A percentile compares a stretch with the other conserved stretches of the same genome.
Evolutionary conservation across 2,797 vertebrate genomes (phyloP).

Genomic region (Siniperca undulata): DNA sequence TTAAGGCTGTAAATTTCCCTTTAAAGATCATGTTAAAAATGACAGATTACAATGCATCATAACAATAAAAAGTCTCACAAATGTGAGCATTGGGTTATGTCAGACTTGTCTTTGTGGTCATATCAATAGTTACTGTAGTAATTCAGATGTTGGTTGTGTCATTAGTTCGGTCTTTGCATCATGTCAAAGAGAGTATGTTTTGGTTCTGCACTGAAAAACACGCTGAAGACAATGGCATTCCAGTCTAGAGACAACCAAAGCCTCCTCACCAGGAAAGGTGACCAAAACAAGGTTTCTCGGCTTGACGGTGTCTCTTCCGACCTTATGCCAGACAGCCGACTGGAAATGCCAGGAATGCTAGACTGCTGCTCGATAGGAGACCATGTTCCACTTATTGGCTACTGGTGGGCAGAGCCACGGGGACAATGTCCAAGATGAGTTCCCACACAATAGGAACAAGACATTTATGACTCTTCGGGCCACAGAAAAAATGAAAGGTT

Average conservation of each 20-base stretch:
- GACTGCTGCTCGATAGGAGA: slow-evolving; percentile 88
- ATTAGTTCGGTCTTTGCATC: slow-evolving; percentile 6
- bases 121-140: not conserved
- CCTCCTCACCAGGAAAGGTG: slow-evolving; percentile 72
- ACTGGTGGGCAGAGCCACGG: slow-evolving; percentile 81
- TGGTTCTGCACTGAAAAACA: slow-evolving; percentile 40
- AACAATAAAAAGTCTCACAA: not conserved
- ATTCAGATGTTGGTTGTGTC: slow-evolving; percentile 10
- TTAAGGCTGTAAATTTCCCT: not conserved
- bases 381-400: slow-evolving; percentile 90
- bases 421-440: slow-evolving; percentile 87
- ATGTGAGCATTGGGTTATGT: not conserved
- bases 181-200: slow-evolving; percentile 32
- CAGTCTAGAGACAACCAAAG: slow-evolving; percentile 73
- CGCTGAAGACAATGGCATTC: slow-evolving; percentile 83
- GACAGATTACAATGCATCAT: not conserved
- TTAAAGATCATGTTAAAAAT: not conserved
- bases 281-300: slow-evolving; percentile 77
- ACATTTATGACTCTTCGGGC: slow-evolving; percentile 86
- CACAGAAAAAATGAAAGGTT: slow-evolving; percentile 76
- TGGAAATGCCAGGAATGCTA: slow-evolving; percentile 90
- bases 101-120: not conserved
- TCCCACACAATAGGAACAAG: slow-evolving; percentile 89
- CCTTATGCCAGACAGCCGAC: slow-evolving; percentile 84
- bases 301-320: slow-evolving; percentile 76